Base-by-base conservation (phyloP, 2,888 invertebrate genomes). In the Sphaerophoria rueppellii region DNA sequence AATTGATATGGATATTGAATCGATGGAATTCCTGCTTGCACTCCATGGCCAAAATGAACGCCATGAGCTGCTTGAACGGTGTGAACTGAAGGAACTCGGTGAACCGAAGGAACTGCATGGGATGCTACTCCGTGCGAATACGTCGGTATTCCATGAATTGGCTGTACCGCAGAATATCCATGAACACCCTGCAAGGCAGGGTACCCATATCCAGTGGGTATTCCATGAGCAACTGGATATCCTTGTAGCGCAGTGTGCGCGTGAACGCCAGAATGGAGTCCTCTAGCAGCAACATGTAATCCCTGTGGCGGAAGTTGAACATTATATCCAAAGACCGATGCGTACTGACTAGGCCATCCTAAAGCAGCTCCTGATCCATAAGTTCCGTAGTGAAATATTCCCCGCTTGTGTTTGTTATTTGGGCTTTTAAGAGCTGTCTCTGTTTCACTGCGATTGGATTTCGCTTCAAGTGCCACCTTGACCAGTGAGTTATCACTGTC, bases 311-410 rank as follows among this genome's bases (percentile, higher is more conserved):
- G 90, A 83, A 89, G 69, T 34, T 90, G 88, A 77, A 90, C 77
- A 40, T 89, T 89, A 65, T 91, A 90, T 40, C 90, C 91, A 79
- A 89, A 91, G 40, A 90, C 90, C 1, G 91, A 77, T 5, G 91
- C 91, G 86, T 91, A 91, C 12, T 87, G 87, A 3, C 88, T 89
- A 3, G 91, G 91, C 91, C 90, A 91, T 16, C 88, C 87, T 35
- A 75, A 32, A 40, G 79, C 67, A 54, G 82, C 14, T 61, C 76
- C 60, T 57, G 80, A 14, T 69, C 77, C 60, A 43, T 81, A 81
- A 12, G 46, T 14, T 73, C 85, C 85, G 50, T 65, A 81, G n/a
- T 81, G 85, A 70, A 60, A 70, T 70, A 85, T 80, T 65, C 80
- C 85, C 34, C 81, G 81, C 52, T 85, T 85, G 32, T 81, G 85